These are phyloP conservation scores for Nasonia giraulti DNA, from an alignment of 1,140 invertebrate genomes.

Conservation along the genomic window DNA sequence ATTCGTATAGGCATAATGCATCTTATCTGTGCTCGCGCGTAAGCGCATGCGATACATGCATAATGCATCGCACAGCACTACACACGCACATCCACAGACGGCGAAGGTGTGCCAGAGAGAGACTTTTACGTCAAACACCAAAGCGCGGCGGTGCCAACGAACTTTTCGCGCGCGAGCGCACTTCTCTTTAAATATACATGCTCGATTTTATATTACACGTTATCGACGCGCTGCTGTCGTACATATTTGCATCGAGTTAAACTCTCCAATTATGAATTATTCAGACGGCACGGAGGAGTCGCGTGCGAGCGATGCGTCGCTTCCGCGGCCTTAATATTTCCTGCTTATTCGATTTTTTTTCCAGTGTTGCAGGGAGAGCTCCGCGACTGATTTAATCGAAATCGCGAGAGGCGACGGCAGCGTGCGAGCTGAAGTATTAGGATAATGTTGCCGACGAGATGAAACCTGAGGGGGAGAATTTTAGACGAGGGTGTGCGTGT, in stretches of 20 bases:
- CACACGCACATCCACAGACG: background rate
- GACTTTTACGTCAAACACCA: no score
- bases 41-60: slow-evolving; percentile 54
- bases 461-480: no score
- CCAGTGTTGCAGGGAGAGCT: background rate
- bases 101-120: background rate
- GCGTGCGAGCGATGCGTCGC: background rate
- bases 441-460: background rate
- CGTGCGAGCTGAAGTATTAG: background rate
- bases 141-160: slow-evolving; percentile 56
- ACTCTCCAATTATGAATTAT: slow-evolving; percentile 30
- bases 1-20: slow-evolving; percentile 59
- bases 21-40: slow-evolving; percentile 52
- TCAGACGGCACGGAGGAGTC: background rate
- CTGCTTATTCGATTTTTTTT: background rate
- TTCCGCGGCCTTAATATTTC: background rate
- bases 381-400: background rate
- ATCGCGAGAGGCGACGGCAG: background rate
- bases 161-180: slow-evolving; percentile 46
- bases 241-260: slow-evolving; percentile 31
- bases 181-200: slow-evolving; percentile 31
- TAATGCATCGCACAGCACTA: slow-evolving; percentile 54
- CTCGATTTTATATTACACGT: slow-evolving; percentile 35
- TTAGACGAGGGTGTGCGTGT: no score
- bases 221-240: background rate